A percentile compares a stretch with the other conserved stretches of the same genome.
These are phyloP conservation scores for Sitobion miscanthi DNA, from an alignment of 1,140 invertebrate genomes.

Conservation along the genomic window DNA sequence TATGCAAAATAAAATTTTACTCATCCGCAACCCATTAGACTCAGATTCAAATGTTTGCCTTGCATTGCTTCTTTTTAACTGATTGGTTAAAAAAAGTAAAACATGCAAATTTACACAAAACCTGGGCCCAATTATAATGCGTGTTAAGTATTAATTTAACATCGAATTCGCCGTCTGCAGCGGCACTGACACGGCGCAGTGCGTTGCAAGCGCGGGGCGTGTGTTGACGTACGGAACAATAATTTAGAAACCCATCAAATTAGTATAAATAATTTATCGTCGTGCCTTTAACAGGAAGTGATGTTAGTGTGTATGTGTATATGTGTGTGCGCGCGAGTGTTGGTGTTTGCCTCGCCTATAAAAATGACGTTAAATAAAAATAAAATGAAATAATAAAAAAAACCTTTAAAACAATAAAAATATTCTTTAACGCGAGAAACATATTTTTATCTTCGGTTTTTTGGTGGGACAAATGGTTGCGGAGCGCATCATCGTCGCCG, in stretches of 20 bases:
- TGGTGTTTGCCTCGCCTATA: constrained; percentile 35
- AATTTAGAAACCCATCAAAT: constrained; percentile 51
- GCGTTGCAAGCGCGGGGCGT: background rate
- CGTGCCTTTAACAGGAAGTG: constrained; percentile 18
- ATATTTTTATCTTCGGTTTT: constrained; percentile 48
- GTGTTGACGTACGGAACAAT: constrained; percentile 39
- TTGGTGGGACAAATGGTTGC: constrained; percentile 18
- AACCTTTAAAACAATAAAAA: constrained; percentile 53
- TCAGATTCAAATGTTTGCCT: background rate
- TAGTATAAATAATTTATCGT: constrained; percentile 53
- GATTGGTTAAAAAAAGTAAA: background rate
- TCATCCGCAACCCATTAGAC: background rate
- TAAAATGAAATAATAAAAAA: constrained; percentile 21
- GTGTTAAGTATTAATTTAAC: constrained; percentile 12
- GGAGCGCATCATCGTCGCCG: constrained; percentile 5
- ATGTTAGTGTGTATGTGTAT: background rate
- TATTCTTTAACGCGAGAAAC: constrained; percentile 30
- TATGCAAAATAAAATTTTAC: background rate
- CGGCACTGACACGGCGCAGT: background rate
- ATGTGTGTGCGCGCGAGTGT: background rate
- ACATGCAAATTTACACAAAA: background rate
- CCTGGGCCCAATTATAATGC: background rate
- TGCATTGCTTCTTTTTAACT: background rate
- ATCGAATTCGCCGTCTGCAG: background rate
- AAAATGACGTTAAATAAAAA: constrained; percentile 45